Evolutionary conservation across 2,797 vertebrate species (phyloP).

Genomic region (Sciurus carolinensis): DNA sequence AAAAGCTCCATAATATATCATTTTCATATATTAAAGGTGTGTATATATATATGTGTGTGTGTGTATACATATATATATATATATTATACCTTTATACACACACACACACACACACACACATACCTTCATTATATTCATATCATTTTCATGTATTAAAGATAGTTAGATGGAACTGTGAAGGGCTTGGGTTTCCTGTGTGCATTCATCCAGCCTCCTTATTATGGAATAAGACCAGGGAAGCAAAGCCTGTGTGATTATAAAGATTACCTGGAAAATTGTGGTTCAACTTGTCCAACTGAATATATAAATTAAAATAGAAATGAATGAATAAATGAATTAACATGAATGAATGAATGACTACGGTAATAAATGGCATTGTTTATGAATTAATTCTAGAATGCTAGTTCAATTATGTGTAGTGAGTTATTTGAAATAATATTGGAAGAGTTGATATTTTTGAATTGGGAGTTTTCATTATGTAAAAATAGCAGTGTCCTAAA

Average conservation of each 20-base stretch:
- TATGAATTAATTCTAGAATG: neutral
- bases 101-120: too few species aligned
- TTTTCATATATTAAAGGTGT: neutral
- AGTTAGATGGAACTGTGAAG: neutral
- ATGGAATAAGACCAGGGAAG: neutral
- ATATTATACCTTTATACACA: too few species aligned
- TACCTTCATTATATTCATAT: too few species aligned
- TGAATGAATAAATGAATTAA: neutral
- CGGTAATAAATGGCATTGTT: neutral
- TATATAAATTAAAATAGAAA: neutral
- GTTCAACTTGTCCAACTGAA: neutral
- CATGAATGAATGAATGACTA: neutral
- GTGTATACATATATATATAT: too few species aligned
- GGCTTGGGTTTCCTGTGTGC: neutral
- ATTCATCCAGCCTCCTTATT: neutral
- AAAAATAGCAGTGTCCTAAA: neutral
- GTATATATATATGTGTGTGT: too few species aligned
- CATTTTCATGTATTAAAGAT: neutral
- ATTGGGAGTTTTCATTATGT: constrained; percentile 21
- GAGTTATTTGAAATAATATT: neutral
- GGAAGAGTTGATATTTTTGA: neutral
- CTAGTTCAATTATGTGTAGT: neutral
- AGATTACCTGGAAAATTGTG: neutral
- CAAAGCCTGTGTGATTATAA: neutral
- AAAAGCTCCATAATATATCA: neutral